phyloP scores from a whole-genome alignment of 2,797 vertebrate species.

The Discoglossus pictus region DNA sequence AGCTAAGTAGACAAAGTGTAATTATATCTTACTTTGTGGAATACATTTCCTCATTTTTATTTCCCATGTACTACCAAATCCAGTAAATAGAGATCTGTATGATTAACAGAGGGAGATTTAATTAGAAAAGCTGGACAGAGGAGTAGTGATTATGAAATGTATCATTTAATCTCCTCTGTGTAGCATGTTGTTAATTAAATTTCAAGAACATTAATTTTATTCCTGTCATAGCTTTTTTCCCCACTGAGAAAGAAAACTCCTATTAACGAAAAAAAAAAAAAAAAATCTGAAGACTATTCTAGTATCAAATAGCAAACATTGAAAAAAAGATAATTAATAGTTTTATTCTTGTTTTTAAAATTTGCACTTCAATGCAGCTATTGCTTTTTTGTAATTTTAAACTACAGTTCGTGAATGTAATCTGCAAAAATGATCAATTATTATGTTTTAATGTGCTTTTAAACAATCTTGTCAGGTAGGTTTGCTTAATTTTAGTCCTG shows the following conservation, averaged over 20 bases:
- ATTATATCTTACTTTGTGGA: neutral
- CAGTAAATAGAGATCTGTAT: conserved; percentile 24
- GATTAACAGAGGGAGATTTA: conserved; percentile 58
- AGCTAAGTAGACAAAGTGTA: neutral
- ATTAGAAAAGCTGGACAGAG: conserved; percentile 50
- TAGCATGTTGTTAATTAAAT: conserved; percentile 56
- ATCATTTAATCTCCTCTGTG: conserved; percentile 45
- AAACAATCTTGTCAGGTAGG: too few relatives aligned
- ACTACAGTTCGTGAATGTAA: too few relatives aligned
- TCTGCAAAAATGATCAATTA: too few relatives aligned
- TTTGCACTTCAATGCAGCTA: conserved; percentile 17
- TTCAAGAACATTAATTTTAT: conserved; percentile 56
- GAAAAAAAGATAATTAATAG: conserved; percentile 14
- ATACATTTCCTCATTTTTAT: neutral
- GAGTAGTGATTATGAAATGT: conserved; percentile 52
- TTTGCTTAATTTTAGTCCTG: too few relatives aligned
- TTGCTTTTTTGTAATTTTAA: too few relatives aligned
- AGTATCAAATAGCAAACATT: conserved; percentile 19
- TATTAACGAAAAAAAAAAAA: conserved; percentile 50
- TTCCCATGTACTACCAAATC: neutral
- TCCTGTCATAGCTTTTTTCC: conserved; percentile 44
- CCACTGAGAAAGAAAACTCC: conserved; percentile 42
- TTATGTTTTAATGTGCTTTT: too few relatives aligned
- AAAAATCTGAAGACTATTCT: neutral
- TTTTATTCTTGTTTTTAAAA: conserved; percentile 8